Evolutionary conservation across 1,140 invertebrate genomes (phyloP), one percentile per base, ranked within the genome.

Genomic region (Solen grandis): DNA sequence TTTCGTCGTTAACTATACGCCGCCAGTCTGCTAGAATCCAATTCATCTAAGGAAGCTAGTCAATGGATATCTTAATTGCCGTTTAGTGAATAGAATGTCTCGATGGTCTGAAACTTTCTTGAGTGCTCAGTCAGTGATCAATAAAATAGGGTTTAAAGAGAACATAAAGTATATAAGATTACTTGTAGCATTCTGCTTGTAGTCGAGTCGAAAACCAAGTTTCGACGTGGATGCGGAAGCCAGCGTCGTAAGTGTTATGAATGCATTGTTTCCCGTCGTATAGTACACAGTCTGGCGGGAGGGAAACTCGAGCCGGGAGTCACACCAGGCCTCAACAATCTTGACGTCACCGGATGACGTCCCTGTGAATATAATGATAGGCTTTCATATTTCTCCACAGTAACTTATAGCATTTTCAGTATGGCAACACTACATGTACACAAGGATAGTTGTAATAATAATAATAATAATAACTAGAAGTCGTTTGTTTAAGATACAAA

Each of bases 271-370:
- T 25, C 60, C 60, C 1, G 73, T 65, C 14, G 73, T 63, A 22
- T 65, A 76, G 29, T 65, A 76, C 1, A 76, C 41, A 14, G 59
- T 65, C 22, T 36, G 3, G 36, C 65, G 57, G 8, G 59, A 31
- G 25, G 73, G 73, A n/a, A 65, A 76, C n/a, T 52, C 57, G 3
- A n/a, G n/a, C 29, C 46, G 59, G 5, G 73, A 76, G 57, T 76
- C 73, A 76, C 73, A 76, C 73, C 57, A 63, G 4, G 29, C 46
- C 38, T 76, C 73, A n/a, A n/a, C n/a, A n/a, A n/a, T n/a, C n/a
- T n/a, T n/a, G n/a, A n/a, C n/a, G n/a, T n/a, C n/a, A n/a, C n/a
- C n/a, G n/a, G n/a, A n/a, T n/a, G n/a, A n/a, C n/a, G n/a, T n/a
- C n/a, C n/a, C n/a, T n/a, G n/a, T n/a, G n/a, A n/a, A n/a, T n/a